Percentiles rank a stretch among this genome's conserved stretches.
phyloP scores from a whole-genome alignment of 2,113 vertebrate species.

The Erythrocercus mccallii region DNA sequence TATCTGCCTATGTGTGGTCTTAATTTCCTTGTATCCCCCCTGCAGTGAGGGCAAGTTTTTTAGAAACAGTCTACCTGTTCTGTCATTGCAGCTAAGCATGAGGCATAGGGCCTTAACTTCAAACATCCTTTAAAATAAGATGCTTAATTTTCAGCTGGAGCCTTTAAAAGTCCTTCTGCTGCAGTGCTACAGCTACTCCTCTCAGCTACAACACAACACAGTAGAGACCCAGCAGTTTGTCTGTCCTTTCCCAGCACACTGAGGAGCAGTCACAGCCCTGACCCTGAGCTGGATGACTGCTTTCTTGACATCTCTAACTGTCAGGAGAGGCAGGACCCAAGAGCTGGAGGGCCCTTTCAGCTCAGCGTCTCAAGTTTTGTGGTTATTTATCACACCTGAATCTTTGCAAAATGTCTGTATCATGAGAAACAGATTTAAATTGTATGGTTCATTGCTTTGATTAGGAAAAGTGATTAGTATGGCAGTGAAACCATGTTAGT shows the following conservation, averaged over 20 bases:
- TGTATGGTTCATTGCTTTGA: slow-evolving; percentile 23
- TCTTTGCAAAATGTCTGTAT: not conserved
- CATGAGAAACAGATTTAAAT: slow-evolving; percentile 27
- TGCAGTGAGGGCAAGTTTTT: not conserved
- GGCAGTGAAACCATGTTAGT: slow-evolving; percentile 20
- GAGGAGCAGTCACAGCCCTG: not conserved
- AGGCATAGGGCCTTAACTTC: not conserved
- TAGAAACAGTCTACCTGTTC: not conserved
- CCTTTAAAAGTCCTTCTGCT: not conserved
- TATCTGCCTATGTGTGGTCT: accelerated
- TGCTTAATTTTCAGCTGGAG: not conserved
- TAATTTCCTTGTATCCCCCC: not conserved
- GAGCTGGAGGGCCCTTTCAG: not conserved
- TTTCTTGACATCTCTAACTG: not conserved
- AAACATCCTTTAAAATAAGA: not conserved
- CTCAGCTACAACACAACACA: not conserved
- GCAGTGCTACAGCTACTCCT: not conserved
- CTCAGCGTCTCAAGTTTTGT: accelerated
- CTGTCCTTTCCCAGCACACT: not conserved
- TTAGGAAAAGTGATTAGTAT: slow-evolving; percentile 1
- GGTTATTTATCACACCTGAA: not conserved
- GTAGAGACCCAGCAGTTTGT: not conserved
- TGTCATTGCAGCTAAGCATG: not conserved
- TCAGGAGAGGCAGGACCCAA: not conserved
- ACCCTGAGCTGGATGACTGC: not conserved